phyloP scores from a whole-genome alignment of 2,888 invertebrate genomes.

The Serripes groenlandicus region DNA sequence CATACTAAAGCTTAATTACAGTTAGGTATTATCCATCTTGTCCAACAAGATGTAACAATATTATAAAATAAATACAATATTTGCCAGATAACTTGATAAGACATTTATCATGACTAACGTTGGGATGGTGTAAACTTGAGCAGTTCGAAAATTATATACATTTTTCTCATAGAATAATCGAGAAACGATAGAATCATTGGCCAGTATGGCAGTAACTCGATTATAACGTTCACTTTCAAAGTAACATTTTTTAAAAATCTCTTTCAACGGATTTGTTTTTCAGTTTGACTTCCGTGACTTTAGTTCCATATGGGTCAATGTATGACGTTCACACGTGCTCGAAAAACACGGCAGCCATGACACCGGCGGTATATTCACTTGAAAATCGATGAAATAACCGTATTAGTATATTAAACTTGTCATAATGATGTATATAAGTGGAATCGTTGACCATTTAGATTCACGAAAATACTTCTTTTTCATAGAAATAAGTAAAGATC shows the following conservation, averaged over 20 bases:
- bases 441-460: background rate
- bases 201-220: background rate
- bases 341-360: constrained; percentile 70
- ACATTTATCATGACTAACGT: too few species aligned
- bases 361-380: constrained; percentile 59
- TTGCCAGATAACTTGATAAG: too few species aligned
- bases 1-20: too few species aligned
- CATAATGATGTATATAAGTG: background rate
- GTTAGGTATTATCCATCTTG: too few species aligned
- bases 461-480: background rate
- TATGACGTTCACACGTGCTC: constrained; percentile 73
- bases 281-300: background rate
- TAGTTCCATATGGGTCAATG: constrained; percentile 13
- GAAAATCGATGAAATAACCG: constrained; percentile 9
- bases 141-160: background rate
- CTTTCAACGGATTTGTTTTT: background rate
- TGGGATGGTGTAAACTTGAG: too few species aligned
- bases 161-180: background rate
- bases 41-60: too few species aligned
- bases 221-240: background rate
- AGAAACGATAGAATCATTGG: background rate
- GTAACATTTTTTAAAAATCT: background rate
- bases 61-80: too few species aligned
- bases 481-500: constrained; percentile 22
- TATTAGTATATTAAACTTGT: constrained; percentile 10